Conservation (phyloP, 2,113 vertebrate genomes). For the Peromyscus maniculatus region DNA sequence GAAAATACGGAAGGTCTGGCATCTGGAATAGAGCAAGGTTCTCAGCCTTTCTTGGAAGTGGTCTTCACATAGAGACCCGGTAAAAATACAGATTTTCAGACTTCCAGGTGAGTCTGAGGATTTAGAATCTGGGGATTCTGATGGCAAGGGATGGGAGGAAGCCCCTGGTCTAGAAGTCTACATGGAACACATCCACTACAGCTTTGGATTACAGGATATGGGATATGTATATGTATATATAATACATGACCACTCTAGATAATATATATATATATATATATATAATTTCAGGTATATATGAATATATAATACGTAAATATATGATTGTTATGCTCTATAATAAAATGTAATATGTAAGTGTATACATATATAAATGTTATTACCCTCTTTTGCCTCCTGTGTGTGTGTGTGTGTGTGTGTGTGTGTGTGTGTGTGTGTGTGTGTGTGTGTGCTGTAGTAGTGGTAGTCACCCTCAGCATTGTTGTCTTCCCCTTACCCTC, state of each 20-base stretch:
- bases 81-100: background rate
- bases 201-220: background rate
- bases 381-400: accelerated
- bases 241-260: background rate
- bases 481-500: background rate
- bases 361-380: background rate
- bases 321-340: background rate
- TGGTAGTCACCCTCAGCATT: background rate
- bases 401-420: background rate
- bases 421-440: background rate
- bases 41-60: accelerated
- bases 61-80: background rate
- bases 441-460: background rate
- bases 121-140: background rate
- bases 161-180: accelerated
- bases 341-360: background rate
- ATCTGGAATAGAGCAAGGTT: background rate
- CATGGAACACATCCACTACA: background rate
- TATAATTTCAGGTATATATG: background rate
- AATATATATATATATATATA: too few species aligned
- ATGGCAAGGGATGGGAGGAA: accelerated
- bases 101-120: background rate
- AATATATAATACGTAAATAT: background rate
- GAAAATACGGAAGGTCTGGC: background rate
- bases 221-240: background rate